Evolutionary conservation across 2,113 vertebrate genomes (phyloP), one percentile per base, ranked within the genome.

Genomic region (Brienomyrus longianalis): DNA sequence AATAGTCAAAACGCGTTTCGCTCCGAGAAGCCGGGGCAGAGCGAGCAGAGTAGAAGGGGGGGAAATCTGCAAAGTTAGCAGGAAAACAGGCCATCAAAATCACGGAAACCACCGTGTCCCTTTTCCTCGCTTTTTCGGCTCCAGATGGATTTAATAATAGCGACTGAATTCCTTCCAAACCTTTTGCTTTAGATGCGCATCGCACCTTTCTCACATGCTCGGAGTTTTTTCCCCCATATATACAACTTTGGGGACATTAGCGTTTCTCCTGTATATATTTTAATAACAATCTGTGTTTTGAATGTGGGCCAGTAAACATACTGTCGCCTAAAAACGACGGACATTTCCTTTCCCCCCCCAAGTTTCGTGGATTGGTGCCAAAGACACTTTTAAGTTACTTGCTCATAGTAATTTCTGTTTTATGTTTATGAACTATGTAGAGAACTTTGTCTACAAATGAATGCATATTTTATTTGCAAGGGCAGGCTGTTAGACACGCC

Each of bases 51-150:
- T 31, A 91, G 87, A 39, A 50, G 86, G 45, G 47, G 43, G 89
- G 66, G 17, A 21, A 94, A 94, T 92, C 92, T 94, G 94, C 94
- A 93, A 92, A 93, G 3, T 93, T 94, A 93, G 93, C 96, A 95
- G 92, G 94, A 95, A 95, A 92, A 92, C 92, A 87, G 88, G 89
- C 91, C 90, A 83, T 93, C 89, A 91, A 88, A 93, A 93, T 93
- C 92, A 94, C 93, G 94, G 93, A 95, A 94, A 93, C 91, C 91
- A 90, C 86, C 52, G 90, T 47, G 50, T 92, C 70, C 50, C 90
- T 88, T 90, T 91, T 80, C 88, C 91, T 91, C 45, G 89, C 85
- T 74, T 88, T 91, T 90, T 85, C 91, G 27, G 50, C 87, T 70
- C 66, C 91, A 86, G 87, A 95, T 95, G 94, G 94, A 93, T 94